A percentile compares a stretch with the other conserved stretches of the same genome.
Evolutionary conservation across 2,113 vertebrate genomes (phyloP).

Genomic region (Stegostoma tigrinum): DNA sequence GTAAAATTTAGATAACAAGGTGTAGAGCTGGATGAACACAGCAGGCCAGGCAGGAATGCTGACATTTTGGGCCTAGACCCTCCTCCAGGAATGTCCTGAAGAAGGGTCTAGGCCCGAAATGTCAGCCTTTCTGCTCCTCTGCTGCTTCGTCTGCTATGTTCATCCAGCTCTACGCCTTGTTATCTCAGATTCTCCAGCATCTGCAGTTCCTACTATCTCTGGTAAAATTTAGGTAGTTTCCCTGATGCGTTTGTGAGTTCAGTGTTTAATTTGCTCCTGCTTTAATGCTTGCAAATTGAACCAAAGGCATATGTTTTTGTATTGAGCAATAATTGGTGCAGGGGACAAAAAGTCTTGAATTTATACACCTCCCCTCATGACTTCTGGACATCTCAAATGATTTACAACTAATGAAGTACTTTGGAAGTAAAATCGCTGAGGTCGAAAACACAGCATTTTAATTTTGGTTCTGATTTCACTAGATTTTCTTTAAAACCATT

Average conservation of each 20-base stretch:
- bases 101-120: too few relatives aligned
- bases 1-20: not conserved
- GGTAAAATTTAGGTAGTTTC: not conserved
- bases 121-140: too few relatives aligned
- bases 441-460: slow-evolving; percentile 37
- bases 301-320: slow-evolving; percentile 38
- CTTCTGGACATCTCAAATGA: not conserved
- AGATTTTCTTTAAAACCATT: not conserved
- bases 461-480: not conserved
- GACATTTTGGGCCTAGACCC: too few relatives aligned
- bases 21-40: too few relatives aligned
- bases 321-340: slow-evolving; percentile 41
- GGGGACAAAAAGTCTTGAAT: slow-evolving; percentile 41
- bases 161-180: too few relatives aligned
- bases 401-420: not conserved
- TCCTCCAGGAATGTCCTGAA: too few relatives aligned
- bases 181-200: too few relatives aligned
- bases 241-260: not conserved
- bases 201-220: too few relatives aligned
- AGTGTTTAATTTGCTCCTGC: not conserved
- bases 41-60: too few relatives aligned
- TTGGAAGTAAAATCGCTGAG: not conserved
- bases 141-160: too few relatives aligned
- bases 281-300: not conserved
- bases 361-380: slow-evolving; percentile 38